These are phyloP conservation scores for Podarcis siculus DNA, from an alignment of 2,797 vertebrate species.

Conservation along the genomic window DNA sequence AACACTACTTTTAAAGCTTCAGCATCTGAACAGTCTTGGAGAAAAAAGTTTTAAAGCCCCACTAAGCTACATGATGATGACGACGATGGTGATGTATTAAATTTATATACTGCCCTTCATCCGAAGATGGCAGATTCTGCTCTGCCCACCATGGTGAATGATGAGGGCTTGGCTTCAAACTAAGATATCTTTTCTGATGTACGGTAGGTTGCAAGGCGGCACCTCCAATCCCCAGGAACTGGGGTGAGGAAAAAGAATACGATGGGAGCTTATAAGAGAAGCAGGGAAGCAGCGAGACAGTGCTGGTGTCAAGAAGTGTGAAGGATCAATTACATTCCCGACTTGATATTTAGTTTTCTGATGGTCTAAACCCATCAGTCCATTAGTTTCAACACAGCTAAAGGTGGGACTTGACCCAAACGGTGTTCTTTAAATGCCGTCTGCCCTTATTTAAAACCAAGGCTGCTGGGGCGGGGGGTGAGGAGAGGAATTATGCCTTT, in stretches of 20 bases:
- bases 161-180: neutral
- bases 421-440: neutral
- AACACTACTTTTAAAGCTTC: neutral
- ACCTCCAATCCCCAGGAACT: neutral
- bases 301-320: neutral
- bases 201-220: neutral
- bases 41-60: neutral
- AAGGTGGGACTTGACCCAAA: neutral
- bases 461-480: no score
- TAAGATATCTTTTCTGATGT: neutral
- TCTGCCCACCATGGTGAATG: no score
- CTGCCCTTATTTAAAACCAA: neutral
- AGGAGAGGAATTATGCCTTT: slow-evolving; percentile 11
- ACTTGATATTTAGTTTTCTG: neutral
- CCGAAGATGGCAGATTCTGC: no score
- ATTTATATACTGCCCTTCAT: no score
- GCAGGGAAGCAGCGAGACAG: neutral
- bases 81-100: no score
- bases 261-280: neutral
- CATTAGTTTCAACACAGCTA: neutral
- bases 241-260: neutral
- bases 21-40: neutral
- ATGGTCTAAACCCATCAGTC: neutral
- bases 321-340: neutral
- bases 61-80: neutral